Percentiles rank a stretch among this genome's conserved stretches.
phyloP scores from a whole-genome alignment of 2,113 vertebrate species.

The Paraplagusia blochii region DNA sequence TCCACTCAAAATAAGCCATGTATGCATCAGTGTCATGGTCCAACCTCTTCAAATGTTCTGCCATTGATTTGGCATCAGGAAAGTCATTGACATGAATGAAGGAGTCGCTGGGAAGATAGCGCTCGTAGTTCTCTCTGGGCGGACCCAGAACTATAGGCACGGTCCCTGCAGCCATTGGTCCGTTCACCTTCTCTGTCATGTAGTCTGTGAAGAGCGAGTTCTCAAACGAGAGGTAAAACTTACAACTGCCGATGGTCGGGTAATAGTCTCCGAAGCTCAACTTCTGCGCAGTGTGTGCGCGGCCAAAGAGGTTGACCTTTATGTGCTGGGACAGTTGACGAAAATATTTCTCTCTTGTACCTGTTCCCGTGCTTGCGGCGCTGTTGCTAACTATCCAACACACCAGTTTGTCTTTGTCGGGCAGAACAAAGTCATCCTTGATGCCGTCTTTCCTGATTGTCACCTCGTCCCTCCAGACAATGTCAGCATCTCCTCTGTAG shows the following conservation, averaged over 20 bases:
- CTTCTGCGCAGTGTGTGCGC: constrained; percentile 71
- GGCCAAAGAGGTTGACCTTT: background rate
- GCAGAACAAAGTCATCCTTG: constrained; percentile 77
- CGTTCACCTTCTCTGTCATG: constrained; percentile 86
- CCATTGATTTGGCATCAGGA: constrained; percentile 79
- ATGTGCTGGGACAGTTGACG: background rate
- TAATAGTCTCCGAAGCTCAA: constrained; percentile 80
- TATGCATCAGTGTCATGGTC: constrained; percentile 80
- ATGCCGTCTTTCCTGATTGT: constrained; percentile 72
- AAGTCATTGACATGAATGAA: constrained; percentile 89
- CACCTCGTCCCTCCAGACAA: constrained; percentile 83
- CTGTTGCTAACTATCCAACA: constrained; percentile 87
- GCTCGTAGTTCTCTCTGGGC: constrained; percentile 85
- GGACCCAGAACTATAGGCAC: constrained; percentile 85
- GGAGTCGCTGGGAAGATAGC: constrained; percentile 82
- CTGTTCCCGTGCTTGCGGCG: constrained; percentile 58
- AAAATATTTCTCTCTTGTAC: background rate
- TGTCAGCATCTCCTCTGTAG: constrained; percentile 84
- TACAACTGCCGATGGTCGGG: constrained; percentile 80
- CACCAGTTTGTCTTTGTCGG: constrained; percentile 82
- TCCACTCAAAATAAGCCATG: constrained; percentile 84
- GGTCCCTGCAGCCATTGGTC: constrained; percentile 79
- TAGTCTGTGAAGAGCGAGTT: constrained; percentile 88
- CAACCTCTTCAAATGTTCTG: constrained; percentile 79
- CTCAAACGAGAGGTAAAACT: constrained; percentile 89